These are phyloP conservation scores for Aphaenogaster ashmeadi DNA, from an alignment of 1,140 invertebrate species.

Conservation along the genomic window DNA sequence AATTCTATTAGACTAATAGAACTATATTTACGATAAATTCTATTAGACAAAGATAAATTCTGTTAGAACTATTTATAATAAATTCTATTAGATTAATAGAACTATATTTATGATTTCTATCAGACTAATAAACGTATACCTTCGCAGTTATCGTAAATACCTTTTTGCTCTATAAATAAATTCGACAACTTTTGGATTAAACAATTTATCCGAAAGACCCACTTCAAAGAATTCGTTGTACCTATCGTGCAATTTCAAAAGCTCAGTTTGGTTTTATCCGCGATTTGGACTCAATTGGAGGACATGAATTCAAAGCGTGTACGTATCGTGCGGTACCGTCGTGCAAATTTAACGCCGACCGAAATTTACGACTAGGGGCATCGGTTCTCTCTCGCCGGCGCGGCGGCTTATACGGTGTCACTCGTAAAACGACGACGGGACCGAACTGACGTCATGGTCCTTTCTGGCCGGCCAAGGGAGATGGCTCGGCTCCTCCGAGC, in stretches of 20 bases:
- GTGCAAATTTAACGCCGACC: conserved; percentile 21
- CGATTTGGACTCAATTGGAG: background rate
- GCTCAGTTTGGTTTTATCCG: background rate
- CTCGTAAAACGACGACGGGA: conserved; percentile 47
- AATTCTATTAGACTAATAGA: too few species aligned
- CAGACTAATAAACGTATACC: too few species aligned
- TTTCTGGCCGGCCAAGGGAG: conserved; percentile 59
- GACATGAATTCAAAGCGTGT: background rate
- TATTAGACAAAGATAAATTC: too few species aligned
- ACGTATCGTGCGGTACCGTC: background rate
- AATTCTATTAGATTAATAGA: too few species aligned
- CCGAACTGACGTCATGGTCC: conserved; percentile 67
- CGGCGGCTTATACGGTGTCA: conserved; percentile 54
- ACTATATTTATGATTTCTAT: background rate
- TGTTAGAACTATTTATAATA: too few species aligned
- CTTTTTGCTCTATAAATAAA: background rate
- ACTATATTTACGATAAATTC: too few species aligned
- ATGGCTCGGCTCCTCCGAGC: conserved; percentile 21
- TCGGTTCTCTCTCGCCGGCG: conserved; percentile 7
- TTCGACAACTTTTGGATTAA: background rate
- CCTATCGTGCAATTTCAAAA: background rate
- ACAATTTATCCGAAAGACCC: background rate
- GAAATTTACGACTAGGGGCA: conserved; percentile 51
- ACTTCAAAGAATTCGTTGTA: background rate
- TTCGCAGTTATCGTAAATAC: background rate